Conservation (phyloP, 2,888 invertebrate genomes). For the Parthenolecanium corni region DNA sequence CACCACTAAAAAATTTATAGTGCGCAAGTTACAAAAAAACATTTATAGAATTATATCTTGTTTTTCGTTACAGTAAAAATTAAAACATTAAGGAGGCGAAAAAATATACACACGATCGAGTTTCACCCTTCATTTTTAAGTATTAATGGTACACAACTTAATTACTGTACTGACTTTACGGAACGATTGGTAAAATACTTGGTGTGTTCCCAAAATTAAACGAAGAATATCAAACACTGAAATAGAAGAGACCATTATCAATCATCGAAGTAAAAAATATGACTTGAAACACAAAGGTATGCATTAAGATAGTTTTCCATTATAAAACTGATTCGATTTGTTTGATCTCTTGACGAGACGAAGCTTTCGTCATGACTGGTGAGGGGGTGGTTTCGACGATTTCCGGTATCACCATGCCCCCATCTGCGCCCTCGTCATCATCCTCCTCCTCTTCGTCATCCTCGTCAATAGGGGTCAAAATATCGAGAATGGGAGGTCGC, state of each 20-base stretch:
- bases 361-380: constrained; percentile 45
- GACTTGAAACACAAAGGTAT: background rate
- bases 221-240: background rate
- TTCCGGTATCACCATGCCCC: constrained; percentile 46
- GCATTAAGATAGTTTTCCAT: constrained; percentile 31
- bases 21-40: too few species aligned
- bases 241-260: background rate
- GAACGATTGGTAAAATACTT: constrained; percentile 14
- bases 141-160: constrained; percentile 16
- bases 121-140: background rate
- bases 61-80: too few species aligned
- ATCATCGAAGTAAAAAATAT: background rate
- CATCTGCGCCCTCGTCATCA: constrained; percentile 58
- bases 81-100: background rate
- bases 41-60: too few species aligned
- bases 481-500: constrained; percentile 53
- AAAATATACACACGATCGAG: background rate
- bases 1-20: too few species aligned
- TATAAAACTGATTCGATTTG: constrained; percentile 65
- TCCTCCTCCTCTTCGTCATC: constrained; percentile 53
- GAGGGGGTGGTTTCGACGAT: constrained; percentile 67
- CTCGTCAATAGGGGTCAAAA: constrained; percentile 70
- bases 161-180: constrained; percentile 6
- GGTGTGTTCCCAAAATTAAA: constrained; percentile 10
- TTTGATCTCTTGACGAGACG: constrained; percentile 46